Evolutionary conservation across 2,888 invertebrate species (phyloP).

Genomic region (Meandrusa payeni): DNA sequence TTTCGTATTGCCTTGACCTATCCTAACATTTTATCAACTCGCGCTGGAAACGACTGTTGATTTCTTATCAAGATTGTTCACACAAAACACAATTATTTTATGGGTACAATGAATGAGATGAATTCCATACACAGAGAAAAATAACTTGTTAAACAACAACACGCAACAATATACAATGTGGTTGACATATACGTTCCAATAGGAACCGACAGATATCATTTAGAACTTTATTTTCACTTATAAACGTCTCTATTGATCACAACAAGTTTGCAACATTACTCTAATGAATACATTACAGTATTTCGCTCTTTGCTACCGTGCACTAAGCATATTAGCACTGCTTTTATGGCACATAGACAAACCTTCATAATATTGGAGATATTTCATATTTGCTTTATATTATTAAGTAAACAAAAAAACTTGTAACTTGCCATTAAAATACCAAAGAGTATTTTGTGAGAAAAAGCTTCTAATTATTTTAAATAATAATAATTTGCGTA

Average conservation of each 20-base stretch:
- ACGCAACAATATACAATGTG: too few species aligned
- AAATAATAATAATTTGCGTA: too few species aligned
- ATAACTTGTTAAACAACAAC: too few species aligned
- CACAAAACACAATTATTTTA: conserved; percentile 7
- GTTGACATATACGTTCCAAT: not conserved
- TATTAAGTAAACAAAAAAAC: too few species aligned
- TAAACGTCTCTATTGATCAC: not conserved
- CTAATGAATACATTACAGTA: conserved; percentile 8
- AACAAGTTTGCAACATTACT: conserved; percentile 2
- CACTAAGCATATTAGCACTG: not conserved
- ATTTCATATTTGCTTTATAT: too few species aligned
- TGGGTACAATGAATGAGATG: conserved; percentile 1
- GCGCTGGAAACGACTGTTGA: conserved; percentile 40
- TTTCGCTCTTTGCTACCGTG: not conserved
- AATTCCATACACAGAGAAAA: too few species aligned
- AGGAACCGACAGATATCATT: conserved; percentile 1
- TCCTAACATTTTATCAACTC: conserved; percentile 69
- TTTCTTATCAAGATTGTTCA: conserved; percentile 41
- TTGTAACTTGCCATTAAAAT: too few species aligned
- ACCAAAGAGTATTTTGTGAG: too few species aligned
- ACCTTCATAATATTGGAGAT: too few species aligned
- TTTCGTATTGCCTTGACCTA: conserved; percentile 67
- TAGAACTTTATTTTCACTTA: conserved; percentile 12
- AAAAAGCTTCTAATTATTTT: too few species aligned
- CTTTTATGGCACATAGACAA: too few species aligned